Evolutionary conservation across 2,888 invertebrate genomes (phyloP).

Genomic region (Diarsia brunnea): DNA sequence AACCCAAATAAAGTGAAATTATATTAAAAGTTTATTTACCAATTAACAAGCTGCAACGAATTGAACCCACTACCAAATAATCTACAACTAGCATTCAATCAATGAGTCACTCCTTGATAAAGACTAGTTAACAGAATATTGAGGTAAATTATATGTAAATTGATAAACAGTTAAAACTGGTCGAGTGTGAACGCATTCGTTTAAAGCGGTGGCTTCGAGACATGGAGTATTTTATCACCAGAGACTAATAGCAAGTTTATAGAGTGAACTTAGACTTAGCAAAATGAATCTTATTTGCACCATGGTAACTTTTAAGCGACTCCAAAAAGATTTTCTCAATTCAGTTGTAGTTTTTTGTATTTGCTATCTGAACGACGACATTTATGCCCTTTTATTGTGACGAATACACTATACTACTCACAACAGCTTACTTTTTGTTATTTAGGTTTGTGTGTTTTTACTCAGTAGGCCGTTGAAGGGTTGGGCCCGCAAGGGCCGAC

Average conservation of each 20-base stretch:
- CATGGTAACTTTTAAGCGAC: too few relatives aligned
- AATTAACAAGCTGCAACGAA: neutral
- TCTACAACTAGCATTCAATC: neutral
- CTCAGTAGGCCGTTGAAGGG: too few relatives aligned
- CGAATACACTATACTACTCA: too few relatives aligned
- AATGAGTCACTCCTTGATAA: constrained; percentile 21
- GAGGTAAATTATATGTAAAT: constrained; percentile 40
- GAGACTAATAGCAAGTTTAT: neutral
- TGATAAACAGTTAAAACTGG: constrained; percentile 27
- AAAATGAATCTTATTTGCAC: neutral
- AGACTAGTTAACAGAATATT: constrained; percentile 25
- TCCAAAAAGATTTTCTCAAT: too few relatives aligned
- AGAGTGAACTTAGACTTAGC: neutral
- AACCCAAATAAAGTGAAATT: too few relatives aligned
- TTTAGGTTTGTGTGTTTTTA: too few relatives aligned
- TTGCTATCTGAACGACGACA: too few relatives aligned
- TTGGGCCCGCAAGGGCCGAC: too few relatives aligned
- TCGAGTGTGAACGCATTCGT: constrained; percentile 6
- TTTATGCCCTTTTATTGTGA: too few relatives aligned
- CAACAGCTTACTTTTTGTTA: too few relatives aligned
- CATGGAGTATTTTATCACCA: constrained; percentile 15
- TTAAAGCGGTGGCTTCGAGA: neutral
- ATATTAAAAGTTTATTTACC: too few relatives aligned
- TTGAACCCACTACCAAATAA: neutral
- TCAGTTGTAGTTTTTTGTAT: too few relatives aligned